Evolutionary conservation across 2,888 invertebrate genomes (phyloP), one percentile per base, ranked within the genome.

Genomic region (Seira sanloemensis): DNA sequence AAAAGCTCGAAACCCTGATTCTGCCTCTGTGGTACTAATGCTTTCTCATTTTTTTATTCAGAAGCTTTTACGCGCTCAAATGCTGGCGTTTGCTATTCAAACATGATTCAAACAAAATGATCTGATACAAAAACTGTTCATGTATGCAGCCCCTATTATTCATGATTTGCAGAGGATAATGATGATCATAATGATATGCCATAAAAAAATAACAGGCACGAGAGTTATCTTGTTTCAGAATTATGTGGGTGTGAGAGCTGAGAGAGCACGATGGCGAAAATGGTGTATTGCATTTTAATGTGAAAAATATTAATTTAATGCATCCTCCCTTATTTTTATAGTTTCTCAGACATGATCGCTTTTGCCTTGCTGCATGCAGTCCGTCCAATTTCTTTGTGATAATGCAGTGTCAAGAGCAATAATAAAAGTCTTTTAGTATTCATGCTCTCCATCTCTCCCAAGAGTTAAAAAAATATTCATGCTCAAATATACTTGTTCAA

Each of bases 21-120:
- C 58, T 58, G 9, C 16, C 58, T 76, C 65, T 58, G 76, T 74
- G n/a, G 75, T 69, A 65, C 81, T 75, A 66, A 69, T 77, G 68
- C 76, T 67, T 77, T 78, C 71, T 24, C 75, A 21, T 37, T 75
- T 23, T 74, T 54, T 58, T n/a, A 18, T 74, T 25, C 69, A 37
- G 9, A 4, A 7, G 68, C 68, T 9, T 66, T 68, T 5, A 68
- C 37, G 58, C 58, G n/a, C n/a, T 9, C n/a, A n/a, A n/a, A n/a
- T n/a, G n/a, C n/a, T 18, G n/a, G 58, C 58, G 58, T 58, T 4
- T 9, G 18, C 5, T n/a, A 9, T 58, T 58, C 58, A 58, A n/a
- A 58, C 58, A 58, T 18, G 58, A 58, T 16, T 18, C 2, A 58
- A 58, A 58, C 58, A 58, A 58, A n/a, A 37, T 37, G 37, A 12